These are phyloP conservation scores for Betta splendens DNA, from an alignment of 2,797 vertebrate genomes.

Conservation along the genomic window DNA sequence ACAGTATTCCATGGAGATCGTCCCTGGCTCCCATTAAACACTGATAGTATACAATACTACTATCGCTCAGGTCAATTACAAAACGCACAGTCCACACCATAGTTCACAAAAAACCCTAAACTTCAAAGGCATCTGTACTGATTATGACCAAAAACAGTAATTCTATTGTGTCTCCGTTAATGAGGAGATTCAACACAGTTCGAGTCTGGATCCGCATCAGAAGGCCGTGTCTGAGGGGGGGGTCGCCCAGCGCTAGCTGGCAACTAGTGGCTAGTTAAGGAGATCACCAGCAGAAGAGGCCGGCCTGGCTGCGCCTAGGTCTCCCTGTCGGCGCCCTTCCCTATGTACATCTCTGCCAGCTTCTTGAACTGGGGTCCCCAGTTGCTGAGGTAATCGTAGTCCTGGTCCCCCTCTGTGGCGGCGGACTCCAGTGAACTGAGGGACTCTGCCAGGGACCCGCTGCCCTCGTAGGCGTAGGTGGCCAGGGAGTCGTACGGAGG, in stretches of 20 bases:
- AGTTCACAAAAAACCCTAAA: slow-evolving; percentile 86
- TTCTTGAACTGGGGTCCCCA: slow-evolving; percentile 98
- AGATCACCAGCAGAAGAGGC: slow-evolving; percentile 48
- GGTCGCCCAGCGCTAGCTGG: too few relatives aligned
- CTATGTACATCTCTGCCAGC: slow-evolving; percentile 97
- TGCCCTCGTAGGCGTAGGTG: slow-evolving; percentile 97
- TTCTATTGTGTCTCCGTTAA: slow-evolving; percentile 53
- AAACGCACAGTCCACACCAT: slow-evolving; percentile 87
- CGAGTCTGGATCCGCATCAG: slow-evolving; percentile 51
- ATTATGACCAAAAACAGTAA: slow-evolving; percentile 77
- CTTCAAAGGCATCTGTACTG: slow-evolving; percentile 85
- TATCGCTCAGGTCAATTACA: slow-evolving; percentile 83
- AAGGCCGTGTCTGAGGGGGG: too few relatives aligned
- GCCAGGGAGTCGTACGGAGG: slow-evolving; percentile 97
- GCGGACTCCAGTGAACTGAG: slow-evolving; percentile 94
- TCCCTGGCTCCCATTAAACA: slow-evolving; percentile 79
- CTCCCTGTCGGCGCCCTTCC: slow-evolving; percentile 90
- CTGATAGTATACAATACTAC: slow-evolving; percentile 86
- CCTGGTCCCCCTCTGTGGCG: slow-evolving; percentile 93
- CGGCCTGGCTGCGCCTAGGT: slow-evolving; percentile 68
- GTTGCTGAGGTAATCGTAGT: slow-evolving; percentile 95
- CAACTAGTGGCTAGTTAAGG: slow-evolving; percentile 61
- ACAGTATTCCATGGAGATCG: slow-evolving; percentile 76
- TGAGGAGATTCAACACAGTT: slow-evolving; percentile 50
- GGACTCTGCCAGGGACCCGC: slow-evolving; percentile 92